A percentile compares a stretch with the other conserved stretches of the same genome.
phyloP scores from a whole-genome alignment of 2,797 vertebrate genomes.

The Siniperca scherzeri region DNA sequence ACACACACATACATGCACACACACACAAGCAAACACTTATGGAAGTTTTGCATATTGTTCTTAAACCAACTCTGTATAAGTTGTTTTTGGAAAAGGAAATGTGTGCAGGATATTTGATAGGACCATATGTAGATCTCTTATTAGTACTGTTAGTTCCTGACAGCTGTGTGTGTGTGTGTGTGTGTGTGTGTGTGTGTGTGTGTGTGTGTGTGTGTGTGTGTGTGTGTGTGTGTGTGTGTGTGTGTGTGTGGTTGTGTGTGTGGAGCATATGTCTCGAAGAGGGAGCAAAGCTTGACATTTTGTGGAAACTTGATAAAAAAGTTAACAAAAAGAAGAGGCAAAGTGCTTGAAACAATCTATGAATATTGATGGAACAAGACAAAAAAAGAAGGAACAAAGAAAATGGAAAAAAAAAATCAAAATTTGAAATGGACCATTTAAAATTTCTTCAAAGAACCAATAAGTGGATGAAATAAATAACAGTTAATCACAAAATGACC shows the following conservation, averaged over 20 bases:
- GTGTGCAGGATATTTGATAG: slow-evolving; percentile 78
- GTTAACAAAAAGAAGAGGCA: background rate
- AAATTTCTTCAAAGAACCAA: background rate
- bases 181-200: slow-evolving; percentile 54
- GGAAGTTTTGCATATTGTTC: slow-evolving; percentile 73
- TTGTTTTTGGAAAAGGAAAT: slow-evolving; percentile 82
- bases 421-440: background rate
- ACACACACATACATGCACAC: slow-evolving; percentile 53
- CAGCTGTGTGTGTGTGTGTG: slow-evolving; percentile 34
- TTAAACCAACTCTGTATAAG: slow-evolving; percentile 76
- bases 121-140: slow-evolving; percentile 75
- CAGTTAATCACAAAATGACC: background rate
- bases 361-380: background rate
- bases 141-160: slow-evolving; percentile 48
- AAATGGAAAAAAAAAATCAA: background rate
- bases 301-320: slow-evolving; percentile 29
- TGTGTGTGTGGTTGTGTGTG: too few relatives aligned
- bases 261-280: slow-evolving; percentile 14
- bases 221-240: slow-evolving; percentile 61
- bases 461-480: background rate
- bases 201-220: slow-evolving; percentile 56
- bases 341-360: background rate
- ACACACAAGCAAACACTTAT: slow-evolving; percentile 57
- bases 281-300: slow-evolving; percentile 36
- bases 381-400: background rate